Conservation (phyloP, 1,140 invertebrate genomes). For the Theocolax elegans region DNA sequence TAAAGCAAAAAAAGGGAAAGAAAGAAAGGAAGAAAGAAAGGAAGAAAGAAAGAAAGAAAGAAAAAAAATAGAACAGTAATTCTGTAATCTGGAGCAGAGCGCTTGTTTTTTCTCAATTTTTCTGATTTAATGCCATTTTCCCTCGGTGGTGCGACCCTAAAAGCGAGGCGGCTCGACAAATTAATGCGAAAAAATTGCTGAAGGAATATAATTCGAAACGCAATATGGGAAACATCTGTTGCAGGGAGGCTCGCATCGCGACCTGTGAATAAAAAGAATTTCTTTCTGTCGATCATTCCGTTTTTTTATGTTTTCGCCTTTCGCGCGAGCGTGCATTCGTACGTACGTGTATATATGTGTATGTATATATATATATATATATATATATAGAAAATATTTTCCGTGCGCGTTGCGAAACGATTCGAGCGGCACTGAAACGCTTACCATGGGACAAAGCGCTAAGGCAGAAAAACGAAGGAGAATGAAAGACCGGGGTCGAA, state of each 20-base stretch:
- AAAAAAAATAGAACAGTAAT: constrained; percentile 1
- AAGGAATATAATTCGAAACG: constrained; percentile 1
- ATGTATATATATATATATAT: too few relatives aligned
- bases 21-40: neutral
- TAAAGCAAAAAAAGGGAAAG: neutral
- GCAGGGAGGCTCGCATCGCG: neutral
- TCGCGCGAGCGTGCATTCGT: too few relatives aligned
- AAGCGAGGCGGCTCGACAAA: neutral
- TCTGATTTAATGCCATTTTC: constrained; percentile 1
- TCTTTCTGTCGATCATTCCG: neutral
- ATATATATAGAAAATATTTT: neutral
- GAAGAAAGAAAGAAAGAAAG: neutral
- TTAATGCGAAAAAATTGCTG: neutral
- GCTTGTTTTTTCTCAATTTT: constrained; percentile 6
- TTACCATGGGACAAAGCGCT: neutral
- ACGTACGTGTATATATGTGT: too few relatives aligned
- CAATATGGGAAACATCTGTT: constrained; percentile 10
- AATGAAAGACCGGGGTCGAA: neutral
- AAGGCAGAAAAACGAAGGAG: too few relatives aligned
- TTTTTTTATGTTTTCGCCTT: neutral
- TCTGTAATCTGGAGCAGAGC: constrained; percentile 1
- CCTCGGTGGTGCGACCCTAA: neutral
- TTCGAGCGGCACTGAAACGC: neutral
- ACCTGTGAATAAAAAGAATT: neutral
- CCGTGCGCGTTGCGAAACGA: neutral